Evolutionary conservation across 2,113 vertebrate genomes (phyloP).

Genomic region (Microtus oregoni): DNA sequence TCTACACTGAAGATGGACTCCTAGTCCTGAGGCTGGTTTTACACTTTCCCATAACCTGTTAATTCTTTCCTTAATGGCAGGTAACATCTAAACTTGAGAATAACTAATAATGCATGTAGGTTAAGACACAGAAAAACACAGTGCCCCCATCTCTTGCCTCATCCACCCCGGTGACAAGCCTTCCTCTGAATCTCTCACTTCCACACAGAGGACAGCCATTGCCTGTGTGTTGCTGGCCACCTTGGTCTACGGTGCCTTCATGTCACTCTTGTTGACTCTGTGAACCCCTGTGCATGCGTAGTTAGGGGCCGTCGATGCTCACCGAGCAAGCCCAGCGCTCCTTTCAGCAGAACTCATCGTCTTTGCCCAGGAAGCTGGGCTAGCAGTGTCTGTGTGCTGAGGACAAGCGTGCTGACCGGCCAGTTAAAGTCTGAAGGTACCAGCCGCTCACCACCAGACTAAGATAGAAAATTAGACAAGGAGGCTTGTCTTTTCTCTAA

Average conservation of each 20-base stretch:
- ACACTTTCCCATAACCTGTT: neutral
- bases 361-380: neutral
- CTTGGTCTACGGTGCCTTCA: accelerated
- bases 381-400: neutral
- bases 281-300: no score
- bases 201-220: accelerated
- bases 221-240: neutral
- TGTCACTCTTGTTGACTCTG: neutral
- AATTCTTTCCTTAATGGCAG: neutral
- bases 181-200: neutral
- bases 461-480: neutral
- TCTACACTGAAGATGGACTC: neutral
- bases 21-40: neutral
- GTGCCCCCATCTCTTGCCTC: neutral
- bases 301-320: no score
- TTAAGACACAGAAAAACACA: neutral
- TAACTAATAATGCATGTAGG: neutral
- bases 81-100: neutral
- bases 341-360: accelerated
- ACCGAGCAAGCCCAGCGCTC: neutral
- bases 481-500: neutral
- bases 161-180: no score
- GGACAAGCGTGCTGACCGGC: neutral
- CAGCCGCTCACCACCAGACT: neutral
- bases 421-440: neutral